Conservation (phyloP, 2,888 invertebrate genomes). For the Eupeodes latifasciatus region DNA sequence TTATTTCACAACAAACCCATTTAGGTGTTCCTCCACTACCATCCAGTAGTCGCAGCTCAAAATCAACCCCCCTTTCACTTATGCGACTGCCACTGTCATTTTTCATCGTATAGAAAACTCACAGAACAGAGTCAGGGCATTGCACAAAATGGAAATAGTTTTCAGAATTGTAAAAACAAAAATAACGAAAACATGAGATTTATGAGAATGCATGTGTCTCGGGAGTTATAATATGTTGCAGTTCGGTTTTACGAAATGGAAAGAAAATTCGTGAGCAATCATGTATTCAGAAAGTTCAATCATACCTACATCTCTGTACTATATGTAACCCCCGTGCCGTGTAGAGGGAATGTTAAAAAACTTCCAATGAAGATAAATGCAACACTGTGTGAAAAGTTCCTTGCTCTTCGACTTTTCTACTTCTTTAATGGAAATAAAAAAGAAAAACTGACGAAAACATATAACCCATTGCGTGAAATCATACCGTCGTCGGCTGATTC, state of each 20-base stretch:
- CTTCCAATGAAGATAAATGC: conserved; percentile 50
- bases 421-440: conserved; percentile 1
- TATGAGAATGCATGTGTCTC: conserved; percentile 32
- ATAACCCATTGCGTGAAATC: conserved; percentile 7
- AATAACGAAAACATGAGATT: conserved; percentile 19
- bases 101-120: not conserved
- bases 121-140: not conserved
- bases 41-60: not conserved
- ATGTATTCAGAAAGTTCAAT: not conserved
- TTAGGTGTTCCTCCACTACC: conserved; percentile 34
- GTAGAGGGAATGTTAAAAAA: not conserved
- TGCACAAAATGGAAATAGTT: conserved; percentile 31
- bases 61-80: not conserved
- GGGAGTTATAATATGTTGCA: not conserved
- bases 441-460: conserved; percentile 20
- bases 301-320: not conserved
- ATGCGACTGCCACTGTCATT: conserved; percentile 13
- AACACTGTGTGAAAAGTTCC: conserved; percentile 30
- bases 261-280: conserved; percentile 5
- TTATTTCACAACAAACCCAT: conserved; percentile 66
- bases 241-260: not conserved
- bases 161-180: conserved; percentile 4
- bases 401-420: conserved; percentile 3
- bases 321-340: too few species aligned
- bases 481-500: not conserved